Conservation (phyloP, 2,888 invertebrate species). For the Eudasyphora cyanicolor region DNA sequence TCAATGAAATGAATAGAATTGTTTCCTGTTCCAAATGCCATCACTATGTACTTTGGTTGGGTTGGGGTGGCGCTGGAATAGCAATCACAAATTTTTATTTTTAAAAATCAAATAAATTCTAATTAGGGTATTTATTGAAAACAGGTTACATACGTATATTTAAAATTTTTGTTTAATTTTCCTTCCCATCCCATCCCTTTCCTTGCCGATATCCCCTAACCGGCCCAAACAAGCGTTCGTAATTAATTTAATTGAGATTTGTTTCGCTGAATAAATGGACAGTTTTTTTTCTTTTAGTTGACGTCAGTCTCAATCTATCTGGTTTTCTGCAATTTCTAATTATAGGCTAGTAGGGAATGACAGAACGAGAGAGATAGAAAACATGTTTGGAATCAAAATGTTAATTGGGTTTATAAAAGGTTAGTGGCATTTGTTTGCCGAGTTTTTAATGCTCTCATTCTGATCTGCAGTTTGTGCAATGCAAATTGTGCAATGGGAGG, state of each 20-base stretch:
- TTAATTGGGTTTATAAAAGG: slow-evolving; percentile 55
- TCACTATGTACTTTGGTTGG: not conserved
- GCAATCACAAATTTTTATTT: too few species aligned
- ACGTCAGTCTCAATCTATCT: slow-evolving; percentile 48
- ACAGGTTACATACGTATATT: not conserved
- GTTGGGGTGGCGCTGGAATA: too few species aligned
- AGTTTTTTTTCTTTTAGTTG: slow-evolving; percentile 28
- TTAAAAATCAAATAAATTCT: too few species aligned
- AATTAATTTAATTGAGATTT: slow-evolving; percentile 31
- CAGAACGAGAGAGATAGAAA: not conserved
- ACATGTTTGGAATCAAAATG: slow-evolving; percentile 35
- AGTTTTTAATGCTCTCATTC: not conserved
- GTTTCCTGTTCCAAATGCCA: not conserved
- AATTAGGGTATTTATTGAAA: too few species aligned
- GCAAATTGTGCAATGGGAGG: not conserved
- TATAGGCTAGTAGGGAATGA: slow-evolving; percentile 25
- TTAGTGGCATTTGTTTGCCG: slow-evolving; percentile 9
- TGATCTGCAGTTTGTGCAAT: not conserved
- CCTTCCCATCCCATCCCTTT: too few species aligned
- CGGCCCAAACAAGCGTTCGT: not conserved
- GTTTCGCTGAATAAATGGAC: not conserved
- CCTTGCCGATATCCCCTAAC: not conserved
- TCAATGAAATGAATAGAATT: not conserved
- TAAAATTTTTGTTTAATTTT: not conserved
- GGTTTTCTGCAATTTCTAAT: slow-evolving; percentile 47